Conservation (phyloP, 2,797 vertebrate species). For the Octomys mimax region DNA sequence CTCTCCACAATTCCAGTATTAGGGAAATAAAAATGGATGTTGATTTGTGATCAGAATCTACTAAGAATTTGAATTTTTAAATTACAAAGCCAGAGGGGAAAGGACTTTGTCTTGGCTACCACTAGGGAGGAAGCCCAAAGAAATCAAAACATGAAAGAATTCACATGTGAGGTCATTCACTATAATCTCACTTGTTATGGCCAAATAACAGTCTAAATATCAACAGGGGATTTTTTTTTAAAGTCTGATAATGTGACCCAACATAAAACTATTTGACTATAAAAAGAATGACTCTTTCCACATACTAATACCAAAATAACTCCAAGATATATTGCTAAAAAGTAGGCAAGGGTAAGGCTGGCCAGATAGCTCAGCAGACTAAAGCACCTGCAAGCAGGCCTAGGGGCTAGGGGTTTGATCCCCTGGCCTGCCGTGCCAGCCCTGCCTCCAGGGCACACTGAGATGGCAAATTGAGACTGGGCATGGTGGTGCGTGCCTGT, state of each 20-base stretch:
- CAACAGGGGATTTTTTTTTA: not conserved
- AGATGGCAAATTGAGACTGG: too few relatives aligned
- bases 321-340: not conserved
- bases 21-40: not conserved
- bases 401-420: too few relatives aligned
- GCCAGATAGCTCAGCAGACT: too few relatives aligned
- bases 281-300: not conserved
- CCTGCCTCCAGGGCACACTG: too few relatives aligned
- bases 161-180: not conserved
- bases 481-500: too few relatives aligned
- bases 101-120: not conserved
- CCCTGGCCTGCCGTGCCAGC: too few relatives aligned
- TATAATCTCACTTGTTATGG: not conserved
- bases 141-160: constrained; percentile 5
- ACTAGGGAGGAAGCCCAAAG: not conserved
- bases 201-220: constrained; percentile 33
- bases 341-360: not conserved
- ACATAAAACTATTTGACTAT: not conserved
- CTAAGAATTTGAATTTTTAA: not conserved
- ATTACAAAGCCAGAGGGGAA: not conserved
- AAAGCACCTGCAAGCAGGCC: too few relatives aligned
- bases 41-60: not conserved
- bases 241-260: not conserved
- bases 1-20: not conserved
- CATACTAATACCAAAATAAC: not conserved